Evolutionary conservation across 2,113 vertebrate species (phyloP).

Genomic region (Girardinichthys multiradiatus): DNA sequence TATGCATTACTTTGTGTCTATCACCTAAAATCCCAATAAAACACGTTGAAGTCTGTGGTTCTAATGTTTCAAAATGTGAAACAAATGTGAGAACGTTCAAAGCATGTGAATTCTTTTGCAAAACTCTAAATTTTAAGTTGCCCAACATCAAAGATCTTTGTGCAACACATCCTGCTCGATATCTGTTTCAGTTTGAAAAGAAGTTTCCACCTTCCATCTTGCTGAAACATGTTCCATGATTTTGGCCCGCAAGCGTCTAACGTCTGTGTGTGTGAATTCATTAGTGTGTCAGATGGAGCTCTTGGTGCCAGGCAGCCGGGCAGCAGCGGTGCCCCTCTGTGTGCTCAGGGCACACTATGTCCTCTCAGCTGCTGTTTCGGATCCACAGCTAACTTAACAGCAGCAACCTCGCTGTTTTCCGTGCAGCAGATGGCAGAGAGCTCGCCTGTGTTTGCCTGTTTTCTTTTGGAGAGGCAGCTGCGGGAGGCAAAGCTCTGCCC

Average conservation of each 20-base stretch:
- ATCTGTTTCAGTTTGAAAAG: background rate
- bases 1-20: too few species aligned
- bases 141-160: background rate
- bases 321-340: conserved; percentile 64
- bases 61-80: too few species aligned
- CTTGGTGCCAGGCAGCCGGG: conserved; percentile 63
- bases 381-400: conserved; percentile 68
- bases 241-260: conserved; percentile 6
- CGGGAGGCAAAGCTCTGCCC: conserved; percentile 44
- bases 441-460: conserved; percentile 40
- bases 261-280: conserved; percentile 29
- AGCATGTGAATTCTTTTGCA: too few species aligned
- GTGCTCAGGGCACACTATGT: conserved; percentile 67
- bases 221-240: conserved; percentile 23
- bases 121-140: background rate
- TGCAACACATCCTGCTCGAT: background rate
- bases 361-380: conserved; percentile 69
- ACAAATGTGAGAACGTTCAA: too few species aligned
- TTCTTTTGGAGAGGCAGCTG: conserved; percentile 70
- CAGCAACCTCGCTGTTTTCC: conserved; percentile 52
- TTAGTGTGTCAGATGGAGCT: conserved; percentile 59
- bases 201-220: conserved; percentile 13
- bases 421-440: conserved; percentile 64
- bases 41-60: too few species aligned
- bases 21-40: too few species aligned